Evolutionary conservation across 2,113 vertebrate species (phyloP).

Genomic region (Myrmophylax atrothorax): DNA sequence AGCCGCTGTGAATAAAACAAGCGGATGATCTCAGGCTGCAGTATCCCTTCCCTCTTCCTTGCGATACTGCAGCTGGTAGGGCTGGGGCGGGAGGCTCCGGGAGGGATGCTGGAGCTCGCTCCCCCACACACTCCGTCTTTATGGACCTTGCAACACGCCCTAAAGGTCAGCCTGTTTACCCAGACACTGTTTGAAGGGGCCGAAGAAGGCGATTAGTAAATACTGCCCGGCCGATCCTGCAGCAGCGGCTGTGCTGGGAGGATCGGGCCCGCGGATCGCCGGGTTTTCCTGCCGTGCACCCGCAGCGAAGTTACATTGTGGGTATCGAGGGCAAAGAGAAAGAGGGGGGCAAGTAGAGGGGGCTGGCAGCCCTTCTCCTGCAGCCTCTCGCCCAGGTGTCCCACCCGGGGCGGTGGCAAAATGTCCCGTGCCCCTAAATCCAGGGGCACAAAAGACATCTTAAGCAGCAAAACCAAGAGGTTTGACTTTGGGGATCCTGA

Average conservation of each 20-base stretch:
- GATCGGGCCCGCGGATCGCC: background rate
- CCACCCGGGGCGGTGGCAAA: background rate
- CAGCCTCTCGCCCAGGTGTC: background rate
- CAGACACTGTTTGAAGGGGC: conserved; percentile 33
- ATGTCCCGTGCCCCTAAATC: background rate
- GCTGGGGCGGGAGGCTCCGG: background rate
- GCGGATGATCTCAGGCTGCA: background rate
- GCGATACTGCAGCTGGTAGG: background rate
- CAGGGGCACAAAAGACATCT: background rate
- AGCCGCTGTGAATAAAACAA: background rate
- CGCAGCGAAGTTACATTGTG: rapidly evolving
- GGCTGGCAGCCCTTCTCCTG: background rate
- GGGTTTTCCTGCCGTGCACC: rapidly evolving
- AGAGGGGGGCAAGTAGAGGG: background rate
- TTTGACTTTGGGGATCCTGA: background rate
- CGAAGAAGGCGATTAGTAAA: background rate
- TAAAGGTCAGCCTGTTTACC: conserved; percentile 60
- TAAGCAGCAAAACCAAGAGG: background rate
- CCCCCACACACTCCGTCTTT: background rate
- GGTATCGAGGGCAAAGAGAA: rapidly evolving
- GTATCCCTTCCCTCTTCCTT: background rate
- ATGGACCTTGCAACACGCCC: conserved; percentile 44
- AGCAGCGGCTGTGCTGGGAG: background rate
- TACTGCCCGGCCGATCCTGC: background rate
- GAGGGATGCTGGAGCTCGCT: background rate